Base-by-base conservation (phyloP, 2,797 vertebrate species). In the Phataginus tetradactyla region DNA sequence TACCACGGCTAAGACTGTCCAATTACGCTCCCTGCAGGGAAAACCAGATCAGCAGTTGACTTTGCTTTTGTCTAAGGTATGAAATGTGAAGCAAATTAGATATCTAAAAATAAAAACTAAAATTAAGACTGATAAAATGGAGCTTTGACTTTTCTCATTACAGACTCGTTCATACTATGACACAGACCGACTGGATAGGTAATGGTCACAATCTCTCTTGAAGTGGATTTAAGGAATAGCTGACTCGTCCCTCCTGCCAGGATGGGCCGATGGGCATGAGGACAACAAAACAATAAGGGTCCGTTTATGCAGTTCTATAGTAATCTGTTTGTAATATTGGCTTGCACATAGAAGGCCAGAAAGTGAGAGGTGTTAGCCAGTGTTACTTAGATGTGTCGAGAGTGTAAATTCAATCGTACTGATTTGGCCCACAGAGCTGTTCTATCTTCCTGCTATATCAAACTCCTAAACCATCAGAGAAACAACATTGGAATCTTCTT, bases 51-150 rank as follows among this genome's bases (percentile, higher is more conserved):
- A 95, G 97, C 98, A 96, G 96, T 96, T 95, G 97, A 92, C 92
- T 96, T 95, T 13, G 6, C 97, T 97, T 98, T 98, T 97, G 96
- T 97, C 96, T 97, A 98, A 98, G 97, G 96, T 96, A 98, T 92
- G 97, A 97, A 98, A 97, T 97, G 89, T 68, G 90, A 98, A 98
- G 98, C 97, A 98, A 98, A 98, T 98, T 98, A 98, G 72, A 68
- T 97, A 64, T 86, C 98, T 98, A 98, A 98, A 98, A 98, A 98
- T 98, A 98, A 96, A 97, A 97, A 91, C 91, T 91, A 90, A 98
- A 98, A 98, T 97, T 95, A 98, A 98, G 95, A 95, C 91, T 98
- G 97, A 97, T 97, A 95, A 97, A 98, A 98, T 55, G 86, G 94
- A 98, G 86, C 77, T 96, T 95, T 92, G 96, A 87, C 96, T 97